Percentiles rank a stretch among this genome's conserved stretches.
phyloP scores from a whole-genome alignment of 2,797 vertebrate species.

The Danionella dracula region DNA sequence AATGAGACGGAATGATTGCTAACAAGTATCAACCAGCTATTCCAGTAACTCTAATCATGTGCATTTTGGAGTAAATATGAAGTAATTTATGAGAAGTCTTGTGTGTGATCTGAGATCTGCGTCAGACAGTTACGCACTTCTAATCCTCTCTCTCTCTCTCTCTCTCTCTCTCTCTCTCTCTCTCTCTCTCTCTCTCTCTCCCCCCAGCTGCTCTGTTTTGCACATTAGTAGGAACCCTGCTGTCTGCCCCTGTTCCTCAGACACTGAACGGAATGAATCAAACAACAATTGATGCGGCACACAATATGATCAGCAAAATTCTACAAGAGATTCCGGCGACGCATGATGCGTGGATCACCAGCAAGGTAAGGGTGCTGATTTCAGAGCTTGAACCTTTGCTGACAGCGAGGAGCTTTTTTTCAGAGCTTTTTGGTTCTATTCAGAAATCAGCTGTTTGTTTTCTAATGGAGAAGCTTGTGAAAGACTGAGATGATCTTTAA shows the following conservation, averaged over 20 bases:
- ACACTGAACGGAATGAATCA: conserved; percentile 55
- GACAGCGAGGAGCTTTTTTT: neutral
- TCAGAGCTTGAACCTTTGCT: neutral
- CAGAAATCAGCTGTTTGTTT: no score
- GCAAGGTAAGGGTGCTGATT: conserved; percentile 53
- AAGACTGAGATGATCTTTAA: no score
- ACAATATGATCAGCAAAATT: conserved; percentile 66
- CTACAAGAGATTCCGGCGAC: conserved; percentile 50
- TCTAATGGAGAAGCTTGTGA: no score
- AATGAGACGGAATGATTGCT: neutral
- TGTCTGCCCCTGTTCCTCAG: conserved; percentile 44
- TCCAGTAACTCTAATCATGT: neutral
- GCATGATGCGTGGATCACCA: conserved; percentile 56
- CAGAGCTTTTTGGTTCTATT: neutral
- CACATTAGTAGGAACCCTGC: neutral
- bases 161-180: neutral
- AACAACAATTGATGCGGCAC: conserved; percentile 55
- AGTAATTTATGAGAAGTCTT: neutral
- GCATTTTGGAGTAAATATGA: neutral
- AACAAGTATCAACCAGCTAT: neutral
- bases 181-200: neutral
- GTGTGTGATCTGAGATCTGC: neutral
- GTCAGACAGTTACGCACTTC: neutral
- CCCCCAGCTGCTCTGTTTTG: neutral
- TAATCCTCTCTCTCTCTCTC: neutral